Base-by-base conservation (phyloP, 2,888 invertebrate species). In the Ormyrus labotus region DNA sequence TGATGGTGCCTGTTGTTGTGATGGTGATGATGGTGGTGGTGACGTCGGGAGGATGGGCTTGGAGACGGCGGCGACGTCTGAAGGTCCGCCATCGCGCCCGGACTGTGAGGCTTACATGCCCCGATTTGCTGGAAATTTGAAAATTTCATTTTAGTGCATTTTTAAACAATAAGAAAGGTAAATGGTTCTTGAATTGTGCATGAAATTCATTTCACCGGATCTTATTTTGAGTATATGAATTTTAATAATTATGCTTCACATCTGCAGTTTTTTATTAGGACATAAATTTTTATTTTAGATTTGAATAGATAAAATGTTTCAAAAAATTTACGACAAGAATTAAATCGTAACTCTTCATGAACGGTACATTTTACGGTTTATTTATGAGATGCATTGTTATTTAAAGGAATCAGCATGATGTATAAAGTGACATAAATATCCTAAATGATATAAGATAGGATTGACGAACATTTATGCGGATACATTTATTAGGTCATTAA, bases 1-100 rank as follows among this genome's bases (percentile, higher is more conserved):
- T 90, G 90, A 73, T 89, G 89, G 68, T 90, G 88, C 67, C 88
- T 84, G 60, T 88, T 88, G 82, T 90, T 90, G 81, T 89, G 89
- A 81, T 88, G 88, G 80, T 89, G 89, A 81, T 88, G 88, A 82
- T 90, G 91, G 69, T 91, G 91, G 69, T 91, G 91, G 80, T 91
- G 91, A 71, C 91, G 90, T 10, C 91, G 88, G 74, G 90, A 88
- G 19, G 90, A 87, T 3, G 90, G 90, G 5, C 88, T 89, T 11
- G 91, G 91, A 47, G 91, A 91, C 65, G 90, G 89, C 9, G 90
- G 90, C 9, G 91, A 91, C 47, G 91, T 89, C 82, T 91, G 91
- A n/a, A 88, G 82, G 19, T 89, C 89, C 51, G 83, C 84, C 34
- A 86, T 84, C 6, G 85, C 84, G 5, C 85, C 85, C 0, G 88